A percentile compares a stretch with the other conserved stretches of the same genome.
Conservation (phyloP, 2,113 vertebrate species). For the Zosterops hypoxanthus region DNA sequence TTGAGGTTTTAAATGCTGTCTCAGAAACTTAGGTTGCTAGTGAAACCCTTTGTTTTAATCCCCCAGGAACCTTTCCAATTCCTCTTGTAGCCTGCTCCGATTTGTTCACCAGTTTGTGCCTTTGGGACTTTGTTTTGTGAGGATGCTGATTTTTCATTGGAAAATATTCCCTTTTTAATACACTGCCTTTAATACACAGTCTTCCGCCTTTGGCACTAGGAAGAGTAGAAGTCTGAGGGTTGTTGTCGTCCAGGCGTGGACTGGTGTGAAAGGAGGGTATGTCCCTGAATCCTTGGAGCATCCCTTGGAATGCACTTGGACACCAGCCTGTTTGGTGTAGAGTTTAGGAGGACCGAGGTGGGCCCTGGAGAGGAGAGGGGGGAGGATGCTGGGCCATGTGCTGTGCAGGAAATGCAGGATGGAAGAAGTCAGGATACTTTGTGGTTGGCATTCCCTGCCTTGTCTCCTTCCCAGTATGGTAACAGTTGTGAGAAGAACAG, state of each 20-base stretch:
- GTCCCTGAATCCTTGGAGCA: background rate
- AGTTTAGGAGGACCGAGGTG: background rate
- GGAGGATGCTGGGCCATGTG: background rate
- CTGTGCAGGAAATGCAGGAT: background rate
- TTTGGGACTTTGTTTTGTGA: constrained; percentile 57
- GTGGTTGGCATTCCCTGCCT: background rate
- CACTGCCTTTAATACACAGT: constrained; percentile 45
- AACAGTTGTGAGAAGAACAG: background rate
- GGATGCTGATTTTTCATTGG: background rate
- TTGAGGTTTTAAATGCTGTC: background rate
- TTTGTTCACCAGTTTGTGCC: constrained; percentile 49
- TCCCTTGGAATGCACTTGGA: background rate
- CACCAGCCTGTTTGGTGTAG: rapidly evolving
- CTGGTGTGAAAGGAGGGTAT: background rate
- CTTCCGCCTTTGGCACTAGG: background rate
- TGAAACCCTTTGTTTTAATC: background rate
- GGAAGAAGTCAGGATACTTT: background rate
- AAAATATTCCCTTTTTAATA: background rate
- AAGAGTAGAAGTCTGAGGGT: background rate
- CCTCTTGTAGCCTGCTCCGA: background rate
- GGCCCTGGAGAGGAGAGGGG: background rate
- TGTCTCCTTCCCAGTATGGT: background rate
- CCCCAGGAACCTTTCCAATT: background rate
- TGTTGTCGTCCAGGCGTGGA: rapidly evolving
- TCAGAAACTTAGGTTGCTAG: background rate